Conservation (phyloP, 1,140 invertebrate genomes). For the Sesamia nonagrioides region DNA sequence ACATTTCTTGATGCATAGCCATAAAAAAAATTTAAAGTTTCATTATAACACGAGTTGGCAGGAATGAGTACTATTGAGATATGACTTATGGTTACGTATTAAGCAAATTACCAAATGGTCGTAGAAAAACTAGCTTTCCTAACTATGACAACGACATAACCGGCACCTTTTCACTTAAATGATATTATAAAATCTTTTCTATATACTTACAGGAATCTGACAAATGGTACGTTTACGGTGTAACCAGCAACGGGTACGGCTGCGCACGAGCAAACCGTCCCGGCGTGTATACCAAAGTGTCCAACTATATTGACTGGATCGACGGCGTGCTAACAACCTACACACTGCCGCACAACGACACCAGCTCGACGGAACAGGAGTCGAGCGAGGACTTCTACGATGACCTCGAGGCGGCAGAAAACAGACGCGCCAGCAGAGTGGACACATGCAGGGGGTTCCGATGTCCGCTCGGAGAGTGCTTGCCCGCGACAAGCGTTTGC, state of each 20-base stretch:
- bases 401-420: constrained; percentile 83
- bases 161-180: too few species aligned
- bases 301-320: constrained; percentile 93
- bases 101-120: too few species aligned
- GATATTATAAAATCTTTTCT: not conserved
- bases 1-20: too few species aligned
- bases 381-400: constrained; percentile 81
- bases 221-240: constrained; percentile 90
- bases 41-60: too few species aligned
- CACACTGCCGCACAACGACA: constrained; percentile 65
- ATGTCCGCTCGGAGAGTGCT: constrained; percentile 92
- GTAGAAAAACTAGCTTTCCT: too few species aligned
- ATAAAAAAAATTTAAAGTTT: too few species aligned
- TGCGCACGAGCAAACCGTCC: constrained; percentile 94
- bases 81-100: too few species aligned
- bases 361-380: constrained; percentile 66
- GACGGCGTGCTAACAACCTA: constrained; percentile 86
- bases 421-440: constrained; percentile 71
- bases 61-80: too few species aligned
- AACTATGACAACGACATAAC: too few species aligned
- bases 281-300: constrained; percentile 96
- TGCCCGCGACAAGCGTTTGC: constrained; percentile 91
- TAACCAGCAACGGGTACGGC: constrained; percentile 96
- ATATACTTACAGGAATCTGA: constrained; percentile 84
- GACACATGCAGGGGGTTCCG: constrained; percentile 90